These are phyloP conservation scores for Laterallus jamaicensis DNA, from an alignment of 2,113 vertebrate species.

Conservation along the genomic window DNA sequence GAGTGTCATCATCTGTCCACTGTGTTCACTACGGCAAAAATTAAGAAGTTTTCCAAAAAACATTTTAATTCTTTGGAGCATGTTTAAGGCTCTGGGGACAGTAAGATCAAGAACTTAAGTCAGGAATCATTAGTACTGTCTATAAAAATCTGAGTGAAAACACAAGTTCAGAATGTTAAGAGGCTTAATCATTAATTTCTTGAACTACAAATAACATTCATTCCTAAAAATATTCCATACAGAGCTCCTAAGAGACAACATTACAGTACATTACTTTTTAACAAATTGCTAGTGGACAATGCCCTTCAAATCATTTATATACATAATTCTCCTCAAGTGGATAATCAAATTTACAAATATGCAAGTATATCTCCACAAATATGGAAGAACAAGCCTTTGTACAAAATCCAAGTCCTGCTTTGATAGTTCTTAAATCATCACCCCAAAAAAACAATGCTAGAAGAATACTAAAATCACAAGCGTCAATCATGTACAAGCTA, in stretches of 20 bases:
- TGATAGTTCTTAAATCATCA: conserved; percentile 1
- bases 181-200: neutral
- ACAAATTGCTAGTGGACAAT: neutral
- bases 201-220: neutral
- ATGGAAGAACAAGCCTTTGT: neutral
- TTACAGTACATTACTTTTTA: neutral
- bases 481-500: neutral
- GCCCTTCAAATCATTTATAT: neutral
- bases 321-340: neutral
- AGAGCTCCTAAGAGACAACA: neutral
- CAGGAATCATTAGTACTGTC: neutral
- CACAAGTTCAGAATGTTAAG: neutral
- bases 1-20: neutral
- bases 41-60: neutral
- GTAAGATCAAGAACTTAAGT: neutral
- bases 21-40: neutral
- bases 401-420: neutral
- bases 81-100: neutral
- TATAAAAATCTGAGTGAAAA: neutral
- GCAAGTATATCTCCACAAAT: neutral
- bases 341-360: conserved; percentile 6
- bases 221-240: neutral
- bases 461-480: neutral
- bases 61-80: neutral
- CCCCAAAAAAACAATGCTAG: neutral